A percentile compares a stretch with the other conserved stretches of the same genome.
phyloP scores from a whole-genome alignment of 2,888 invertebrate species.

The Heliconius cydno region DNA sequence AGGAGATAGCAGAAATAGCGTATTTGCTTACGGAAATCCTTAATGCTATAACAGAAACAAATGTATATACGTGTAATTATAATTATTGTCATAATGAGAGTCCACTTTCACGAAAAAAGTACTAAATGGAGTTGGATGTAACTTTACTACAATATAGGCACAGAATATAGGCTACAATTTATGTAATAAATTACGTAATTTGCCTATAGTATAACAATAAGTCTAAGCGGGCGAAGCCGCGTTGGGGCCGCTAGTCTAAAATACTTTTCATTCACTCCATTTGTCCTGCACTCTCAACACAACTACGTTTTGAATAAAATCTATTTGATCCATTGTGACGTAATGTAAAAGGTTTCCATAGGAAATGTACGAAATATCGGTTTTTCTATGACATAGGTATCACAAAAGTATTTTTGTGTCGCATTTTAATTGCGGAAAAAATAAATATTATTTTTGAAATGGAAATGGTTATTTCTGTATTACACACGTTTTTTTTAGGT shows the following conservation, averaged over 20 bases:
- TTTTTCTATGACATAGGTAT: slow-evolving; percentile 9
- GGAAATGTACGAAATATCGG: not conserved
- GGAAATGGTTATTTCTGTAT: not conserved
- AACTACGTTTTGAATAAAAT: slow-evolving; percentile 13
- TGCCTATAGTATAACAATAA: too few relatives aligned
- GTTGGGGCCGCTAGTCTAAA: not conserved
- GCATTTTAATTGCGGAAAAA: not conserved
- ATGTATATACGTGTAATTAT: too few relatives aligned
- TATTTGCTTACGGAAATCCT: too few relatives aligned
- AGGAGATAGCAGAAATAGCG: too few relatives aligned
- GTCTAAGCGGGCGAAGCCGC: too few relatives aligned
- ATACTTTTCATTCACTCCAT: slow-evolving; percentile 4
- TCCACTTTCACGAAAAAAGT: too few relatives aligned
- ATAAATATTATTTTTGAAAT: not conserved
- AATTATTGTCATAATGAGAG: too few relatives aligned
- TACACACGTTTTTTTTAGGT: not conserved
- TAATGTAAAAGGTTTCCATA: not conserved
- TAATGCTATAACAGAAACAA: too few relatives aligned
- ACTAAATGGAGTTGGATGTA: too few relatives aligned
- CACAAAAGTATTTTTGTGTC: not conserved
- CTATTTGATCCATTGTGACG: slow-evolving; percentile 9
- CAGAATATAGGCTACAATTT: too few relatives aligned
- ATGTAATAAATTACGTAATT: too few relatives aligned
- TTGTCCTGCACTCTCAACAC: not conserved
- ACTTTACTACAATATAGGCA: too few relatives aligned